A percentile compares a stretch with the other conserved stretches of the same genome.
Conservation (phyloP, 2,797 vertebrate genomes). For the Distichodus sexfasciatus region DNA sequence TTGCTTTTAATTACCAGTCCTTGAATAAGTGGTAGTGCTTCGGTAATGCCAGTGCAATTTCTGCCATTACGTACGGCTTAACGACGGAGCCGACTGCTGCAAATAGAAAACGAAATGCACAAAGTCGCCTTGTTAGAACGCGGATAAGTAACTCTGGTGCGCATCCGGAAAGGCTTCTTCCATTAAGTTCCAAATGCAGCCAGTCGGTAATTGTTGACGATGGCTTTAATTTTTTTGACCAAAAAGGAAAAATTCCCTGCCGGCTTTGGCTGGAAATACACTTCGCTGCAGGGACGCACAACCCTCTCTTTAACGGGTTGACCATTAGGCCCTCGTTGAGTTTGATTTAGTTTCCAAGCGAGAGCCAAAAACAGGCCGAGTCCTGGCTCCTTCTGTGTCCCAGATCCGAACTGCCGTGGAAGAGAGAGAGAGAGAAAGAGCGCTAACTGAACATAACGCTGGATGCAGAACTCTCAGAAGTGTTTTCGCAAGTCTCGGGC, state of each 20-base stretch:
- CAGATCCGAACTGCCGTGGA: not conserved
- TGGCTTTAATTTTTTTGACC: not conserved
- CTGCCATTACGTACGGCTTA: not conserved
- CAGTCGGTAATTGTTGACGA: constrained; percentile 22
- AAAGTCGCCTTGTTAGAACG: not conserved
- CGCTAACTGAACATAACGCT: not conserved
- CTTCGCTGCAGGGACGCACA: not conserved
- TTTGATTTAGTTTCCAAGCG: constrained; percentile 13
- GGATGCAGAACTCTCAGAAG: not conserved
- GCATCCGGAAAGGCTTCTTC: not conserved
- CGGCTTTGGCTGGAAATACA: constrained; percentile 1
- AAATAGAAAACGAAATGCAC: not conserved
- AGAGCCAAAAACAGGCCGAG: constrained; percentile 3
- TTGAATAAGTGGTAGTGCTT: not conserved
- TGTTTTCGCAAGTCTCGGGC: too few species aligned
- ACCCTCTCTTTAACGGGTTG: not conserved
- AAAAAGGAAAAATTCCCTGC: not conserved
- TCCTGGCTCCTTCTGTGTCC: not conserved
- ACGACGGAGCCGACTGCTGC: not conserved
- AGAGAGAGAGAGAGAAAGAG: not conserved
- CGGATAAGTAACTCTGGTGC: not conserved
- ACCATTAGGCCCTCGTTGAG: constrained; percentile 4
- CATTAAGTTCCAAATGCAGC: constrained; percentile 20
- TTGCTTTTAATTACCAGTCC: constrained; percentile 54
- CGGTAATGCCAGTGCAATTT: constrained; percentile 11